Conservation (phyloP, 1,140 invertebrate species). For the Anagrus nilaparvatae region DNA sequence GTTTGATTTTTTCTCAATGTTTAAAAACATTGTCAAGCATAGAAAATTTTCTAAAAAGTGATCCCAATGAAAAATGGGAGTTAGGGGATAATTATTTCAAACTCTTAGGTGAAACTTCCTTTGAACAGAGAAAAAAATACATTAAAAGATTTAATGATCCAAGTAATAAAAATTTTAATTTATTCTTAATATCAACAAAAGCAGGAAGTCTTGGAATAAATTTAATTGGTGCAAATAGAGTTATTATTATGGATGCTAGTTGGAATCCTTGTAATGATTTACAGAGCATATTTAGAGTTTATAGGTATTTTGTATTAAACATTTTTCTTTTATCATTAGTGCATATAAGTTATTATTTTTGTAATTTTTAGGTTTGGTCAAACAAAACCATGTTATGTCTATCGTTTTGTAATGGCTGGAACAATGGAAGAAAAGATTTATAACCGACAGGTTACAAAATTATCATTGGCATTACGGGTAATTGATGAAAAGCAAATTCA, state of each 20-base stretch:
- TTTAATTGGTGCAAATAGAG: slow-evolving; percentile 88
- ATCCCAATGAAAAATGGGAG: no score
- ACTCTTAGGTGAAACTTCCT: no score
- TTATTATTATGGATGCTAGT: slow-evolving; percentile 93
- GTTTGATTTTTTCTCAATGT: slow-evolving; percentile 87
- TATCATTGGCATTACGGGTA: slow-evolving; percentile 85
- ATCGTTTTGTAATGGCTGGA: slow-evolving; percentile 80
- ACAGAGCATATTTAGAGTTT: slow-evolving; percentile 96
- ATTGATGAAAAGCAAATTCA: slow-evolving; percentile 97
- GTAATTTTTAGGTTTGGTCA: slow-evolving; percentile 58
- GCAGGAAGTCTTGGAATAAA: slow-evolving; percentile 95
- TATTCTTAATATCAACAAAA: slow-evolving; percentile 92
- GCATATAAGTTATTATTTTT: not conserved
- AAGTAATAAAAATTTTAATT: slow-evolving; percentile 63
- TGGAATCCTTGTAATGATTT: slow-evolving; percentile 98
- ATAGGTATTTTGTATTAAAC: slow-evolving; percentile 44
- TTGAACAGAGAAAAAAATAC: slow-evolving; percentile 61
- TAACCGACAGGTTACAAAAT: slow-evolving; percentile 89
- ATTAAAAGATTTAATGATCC: slow-evolving; percentile 78
- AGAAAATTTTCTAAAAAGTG: slow-evolving; percentile 75
- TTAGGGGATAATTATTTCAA: no score
- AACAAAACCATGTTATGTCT: slow-evolving; percentile 90
- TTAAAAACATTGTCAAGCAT: slow-evolving; percentile 83
- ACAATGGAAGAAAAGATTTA: slow-evolving; percentile 99
- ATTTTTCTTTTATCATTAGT: not conserved